These are phyloP conservation scores for Cassiopea andromeda DNA, from an alignment of 30 jellyfish, hydroid and myxozoan genomes.

Conservation along the genomic window DNA sequence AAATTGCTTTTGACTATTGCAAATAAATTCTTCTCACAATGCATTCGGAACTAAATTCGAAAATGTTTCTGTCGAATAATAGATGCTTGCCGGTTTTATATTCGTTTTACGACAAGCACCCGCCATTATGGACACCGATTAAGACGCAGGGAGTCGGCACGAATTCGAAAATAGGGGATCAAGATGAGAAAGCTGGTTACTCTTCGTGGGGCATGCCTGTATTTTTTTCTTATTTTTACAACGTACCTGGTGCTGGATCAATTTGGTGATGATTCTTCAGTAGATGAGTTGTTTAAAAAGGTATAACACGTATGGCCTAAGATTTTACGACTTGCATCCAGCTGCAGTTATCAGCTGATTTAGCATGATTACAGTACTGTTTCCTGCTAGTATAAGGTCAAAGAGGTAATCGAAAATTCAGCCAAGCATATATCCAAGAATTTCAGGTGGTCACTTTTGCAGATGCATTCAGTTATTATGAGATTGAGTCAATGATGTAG, in stretches of 20 bases:
- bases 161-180: not conserved
- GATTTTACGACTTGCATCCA: not conserved
- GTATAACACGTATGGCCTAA: conserved; percentile 1
- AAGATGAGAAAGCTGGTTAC: conserved; percentile 84
- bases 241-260: conserved; percentile 89
- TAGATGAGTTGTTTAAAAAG: conserved; percentile 63
- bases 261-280: conserved; percentile 44
- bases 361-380: no score
- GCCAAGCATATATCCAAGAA: no score
- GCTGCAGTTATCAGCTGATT: not conserved
- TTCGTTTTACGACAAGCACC: not conserved
- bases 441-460: no score
- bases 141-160: not conserved
- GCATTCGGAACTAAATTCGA: no score
- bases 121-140: not conserved
- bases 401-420: no score
- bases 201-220: conserved; percentile 71
- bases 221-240: conserved; percentile 72
- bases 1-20: no score
- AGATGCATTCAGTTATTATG: no score
- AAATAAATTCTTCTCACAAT: no score
- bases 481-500: no score
- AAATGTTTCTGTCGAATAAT: no score
- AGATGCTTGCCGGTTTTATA: no score
- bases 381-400: no score